These are phyloP conservation scores for Pipa parva DNA, from an alignment of 2,113 vertebrate genomes.

Conservation along the genomic window DNA sequence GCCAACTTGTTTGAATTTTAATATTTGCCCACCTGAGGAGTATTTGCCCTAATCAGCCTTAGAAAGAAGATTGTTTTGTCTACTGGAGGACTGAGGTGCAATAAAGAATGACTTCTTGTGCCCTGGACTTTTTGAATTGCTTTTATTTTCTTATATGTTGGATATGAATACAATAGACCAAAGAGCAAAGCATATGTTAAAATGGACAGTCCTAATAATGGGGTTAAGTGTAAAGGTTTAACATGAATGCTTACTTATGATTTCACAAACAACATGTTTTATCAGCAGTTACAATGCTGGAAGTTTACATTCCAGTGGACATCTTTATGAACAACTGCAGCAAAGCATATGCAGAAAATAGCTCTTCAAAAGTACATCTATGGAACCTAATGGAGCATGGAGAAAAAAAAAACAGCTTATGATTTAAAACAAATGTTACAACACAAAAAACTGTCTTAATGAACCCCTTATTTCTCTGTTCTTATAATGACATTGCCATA, in stretches of 20 bases:
- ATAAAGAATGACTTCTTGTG: slow-evolving; percentile 62
- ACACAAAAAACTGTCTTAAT: slow-evolving; percentile 53
- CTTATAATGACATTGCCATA: slow-evolving; percentile 72
- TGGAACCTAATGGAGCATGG: slow-evolving; percentile 48
- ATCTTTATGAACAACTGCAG: slow-evolving; percentile 46
- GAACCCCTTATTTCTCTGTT: slow-evolving; percentile 73
- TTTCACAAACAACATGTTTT: slow-evolving; percentile 28
- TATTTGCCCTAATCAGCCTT: slow-evolving; percentile 56
- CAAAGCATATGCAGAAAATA: slow-evolving; percentile 48
- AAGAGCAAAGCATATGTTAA: slow-evolving; percentile 84
- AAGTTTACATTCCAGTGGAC: slow-evolving; percentile 46
- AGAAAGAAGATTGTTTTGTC: slow-evolving; percentile 58
- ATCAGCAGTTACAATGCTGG: slow-evolving; percentile 50
- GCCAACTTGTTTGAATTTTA: slow-evolving; percentile 48
- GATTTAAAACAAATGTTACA: slow-evolving; percentile 48
- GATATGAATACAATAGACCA: slow-evolving; percentile 90
- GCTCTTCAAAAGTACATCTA: slow-evolving; percentile 48
- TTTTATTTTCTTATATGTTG: slow-evolving; percentile 83
- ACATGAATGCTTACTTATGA: slow-evolving; percentile 48
- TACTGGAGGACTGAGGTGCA: slow-evolving; percentile 57
- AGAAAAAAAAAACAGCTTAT: slow-evolving; percentile 45
- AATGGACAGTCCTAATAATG: slow-evolving; percentile 60
- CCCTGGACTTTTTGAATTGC: slow-evolving; percentile 83
- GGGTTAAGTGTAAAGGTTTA: slow-evolving; percentile 53
- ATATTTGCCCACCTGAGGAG: slow-evolving; percentile 53